These are phyloP conservation scores for Tanytarsus gracilentus DNA, from an alignment of 2,888 invertebrate species.

Conservation along the genomic window DNA sequence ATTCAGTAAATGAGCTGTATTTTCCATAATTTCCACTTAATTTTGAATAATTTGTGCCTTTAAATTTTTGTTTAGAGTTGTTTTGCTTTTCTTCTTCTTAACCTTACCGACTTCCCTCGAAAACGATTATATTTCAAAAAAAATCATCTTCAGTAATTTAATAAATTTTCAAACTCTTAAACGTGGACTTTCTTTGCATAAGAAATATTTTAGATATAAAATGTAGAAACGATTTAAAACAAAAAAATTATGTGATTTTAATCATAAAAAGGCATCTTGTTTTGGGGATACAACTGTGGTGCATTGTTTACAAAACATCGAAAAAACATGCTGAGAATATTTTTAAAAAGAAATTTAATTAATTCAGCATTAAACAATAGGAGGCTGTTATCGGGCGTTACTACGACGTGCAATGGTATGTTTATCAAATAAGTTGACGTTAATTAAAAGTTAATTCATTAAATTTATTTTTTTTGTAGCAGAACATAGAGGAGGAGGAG, in stretches of 20 bases:
- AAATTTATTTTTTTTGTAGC: too few species aligned
- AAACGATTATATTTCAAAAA: background rate
- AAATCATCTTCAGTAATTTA: too few species aligned
- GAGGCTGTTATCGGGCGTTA: background rate
- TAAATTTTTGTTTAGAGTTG: background rate
- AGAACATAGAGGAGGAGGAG: too few species aligned
- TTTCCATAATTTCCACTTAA: background rate
- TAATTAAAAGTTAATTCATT: too few species aligned
- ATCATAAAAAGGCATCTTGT: too few species aligned
- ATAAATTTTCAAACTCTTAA: too few species aligned
- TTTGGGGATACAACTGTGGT: background rate
- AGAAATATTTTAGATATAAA: too few species aligned
- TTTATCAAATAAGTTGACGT: background rate
- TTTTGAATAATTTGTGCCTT: background rate
- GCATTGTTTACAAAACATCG: background rate
- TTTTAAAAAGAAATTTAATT: background rate
- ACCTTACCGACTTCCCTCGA: background rate
- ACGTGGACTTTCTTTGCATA: too few species aligned
- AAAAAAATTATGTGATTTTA: too few species aligned
- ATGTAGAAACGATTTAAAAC: too few species aligned
- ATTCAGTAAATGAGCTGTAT: conserved; percentile 15
- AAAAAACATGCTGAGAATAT: background rate
- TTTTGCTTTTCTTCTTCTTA: background rate
- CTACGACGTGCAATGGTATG: background rate
- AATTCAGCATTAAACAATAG: background rate